Evolutionary conservation across 2,113 vertebrate species (phyloP).

Genomic region (Anas platyrhynchos): DNA sequence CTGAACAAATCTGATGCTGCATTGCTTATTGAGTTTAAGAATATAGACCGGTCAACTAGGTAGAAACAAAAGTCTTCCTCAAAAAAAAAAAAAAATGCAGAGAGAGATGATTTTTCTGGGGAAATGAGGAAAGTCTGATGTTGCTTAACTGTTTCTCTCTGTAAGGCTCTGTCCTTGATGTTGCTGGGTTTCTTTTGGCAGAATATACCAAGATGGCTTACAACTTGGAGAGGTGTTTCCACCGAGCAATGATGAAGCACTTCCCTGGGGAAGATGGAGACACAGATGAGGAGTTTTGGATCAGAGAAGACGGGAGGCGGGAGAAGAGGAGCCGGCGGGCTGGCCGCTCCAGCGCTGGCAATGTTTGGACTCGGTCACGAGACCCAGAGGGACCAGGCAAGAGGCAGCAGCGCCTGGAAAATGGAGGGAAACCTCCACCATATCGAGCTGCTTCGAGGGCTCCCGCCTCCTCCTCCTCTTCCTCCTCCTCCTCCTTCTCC

Average conservation of each 20-base stretch:
- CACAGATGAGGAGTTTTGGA: constrained; percentile 95
- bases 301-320: constrained; percentile 87
- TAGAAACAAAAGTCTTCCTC: not conserved
- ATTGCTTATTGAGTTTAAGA: not conserved
- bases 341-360: constrained; percentile 68
- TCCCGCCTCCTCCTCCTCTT: constrained; percentile 48
- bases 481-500: constrained; percentile 60
- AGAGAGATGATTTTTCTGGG: not conserved
- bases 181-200: constrained; percentile 47
- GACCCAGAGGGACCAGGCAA: constrained; percentile 78
- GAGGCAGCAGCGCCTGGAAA: constrained; percentile 82
- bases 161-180: not conserved
- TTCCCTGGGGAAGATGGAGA: constrained; percentile 95
- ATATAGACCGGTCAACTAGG: not conserved
- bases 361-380: constrained; percentile 81
- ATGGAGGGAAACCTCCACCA: constrained; percentile 74
- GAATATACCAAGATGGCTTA: constrained; percentile 98
- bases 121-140: not conserved
- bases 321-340: constrained; percentile 85
- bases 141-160: not conserved
- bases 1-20: not conserved
- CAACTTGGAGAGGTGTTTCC: constrained; percentile 94
- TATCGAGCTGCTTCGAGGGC: constrained; percentile 71
- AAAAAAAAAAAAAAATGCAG: not conserved
- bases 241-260: constrained; percentile 93